Evolutionary conservation across 64 coral and sea anemone species (phyloP), one percentile per base, ranked within the genome.

Genomic region (Montipora capricornis): DNA sequence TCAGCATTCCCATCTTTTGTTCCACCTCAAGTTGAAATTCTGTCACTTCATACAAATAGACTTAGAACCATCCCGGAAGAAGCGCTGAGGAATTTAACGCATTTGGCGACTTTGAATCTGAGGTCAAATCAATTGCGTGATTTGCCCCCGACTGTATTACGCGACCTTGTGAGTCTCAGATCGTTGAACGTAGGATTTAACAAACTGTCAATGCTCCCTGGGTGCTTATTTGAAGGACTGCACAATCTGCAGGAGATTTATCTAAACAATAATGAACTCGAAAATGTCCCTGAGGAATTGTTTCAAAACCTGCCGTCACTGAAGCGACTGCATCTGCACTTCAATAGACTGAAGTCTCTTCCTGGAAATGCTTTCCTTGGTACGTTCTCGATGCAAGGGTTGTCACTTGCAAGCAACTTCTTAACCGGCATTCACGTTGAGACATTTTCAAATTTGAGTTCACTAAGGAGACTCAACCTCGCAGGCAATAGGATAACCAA

Each of bases 131-230:
- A 59, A 46, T 80, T 96, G 82, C 89, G 68, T 51, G 75, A 68
- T 89, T 93, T 96, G 29, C 91, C 95, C 11, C 76, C 37, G 44
- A 91, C 68, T 8, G 83, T 91, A 44, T 97, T 97, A 81, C 92
- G 95, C 91, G 93, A 94, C 89, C 75, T 97, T 74, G 53, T 49
- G 7, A 76, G 53, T 4, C 51, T 97, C 49, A 90, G 87, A 77
- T 94, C 92, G 80, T 75, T 97, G 47, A 97, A 97, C 74, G 80
- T 87, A 59, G 95, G 92, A 67, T 83, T 59, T 19, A 98, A 98
- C 69, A 87, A 77, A 69, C 78, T 98, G 68, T 98, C 96, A 75
- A 49, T 80, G 45, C 87, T 98, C 51, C 93, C 93, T 2, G 55
- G 82, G 46, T 80, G 78, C 51, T 24, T 93, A 20, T 98, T 98